Conservation (phyloP, 23 tunicate genomes). For the Corella eumyota region DNA sequence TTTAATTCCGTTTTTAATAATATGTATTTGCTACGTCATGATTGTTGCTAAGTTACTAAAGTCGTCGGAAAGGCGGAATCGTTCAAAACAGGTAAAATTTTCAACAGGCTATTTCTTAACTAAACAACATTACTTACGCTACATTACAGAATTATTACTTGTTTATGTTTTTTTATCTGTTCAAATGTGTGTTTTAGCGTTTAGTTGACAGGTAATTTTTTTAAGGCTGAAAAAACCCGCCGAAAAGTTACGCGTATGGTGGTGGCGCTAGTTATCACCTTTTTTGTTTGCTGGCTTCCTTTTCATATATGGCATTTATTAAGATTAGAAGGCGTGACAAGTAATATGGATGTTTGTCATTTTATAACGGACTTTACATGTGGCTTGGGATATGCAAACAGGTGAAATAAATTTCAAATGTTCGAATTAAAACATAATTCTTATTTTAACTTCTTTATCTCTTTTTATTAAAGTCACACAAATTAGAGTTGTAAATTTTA, state of each 20-base stretch:
- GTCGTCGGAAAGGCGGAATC: slow-evolving; percentile 54
- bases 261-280: slow-evolving; percentile 40
- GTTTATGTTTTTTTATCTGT: no score
- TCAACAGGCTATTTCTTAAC: no score
- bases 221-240: slow-evolving; percentile 80
- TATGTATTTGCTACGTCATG: slow-evolving; percentile 72
- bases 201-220: no score
- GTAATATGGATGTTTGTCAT: slow-evolving; percentile 28
- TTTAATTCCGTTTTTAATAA: slow-evolving; percentile 63
- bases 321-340: slow-evolving; percentile 33
- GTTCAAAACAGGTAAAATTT: slow-evolving; percentile 60
- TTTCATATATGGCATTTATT: slow-evolving; percentile 62
- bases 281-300: slow-evolving; percentile 77
- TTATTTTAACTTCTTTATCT: no score
- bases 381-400: slow-evolving; percentile 56
- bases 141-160: no score
- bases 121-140: no score
- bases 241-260: slow-evolving; percentile 83
- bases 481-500: no score
- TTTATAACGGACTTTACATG: slow-evolving; percentile 51
- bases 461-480: no score
- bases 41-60: slow-evolving; percentile 57
- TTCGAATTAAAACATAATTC: no score
- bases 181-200: no score
- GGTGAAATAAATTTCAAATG: no score